Evolutionary conservation across 2,113 vertebrate species (phyloP).

Genomic region (Calcarius ornatus): DNA sequence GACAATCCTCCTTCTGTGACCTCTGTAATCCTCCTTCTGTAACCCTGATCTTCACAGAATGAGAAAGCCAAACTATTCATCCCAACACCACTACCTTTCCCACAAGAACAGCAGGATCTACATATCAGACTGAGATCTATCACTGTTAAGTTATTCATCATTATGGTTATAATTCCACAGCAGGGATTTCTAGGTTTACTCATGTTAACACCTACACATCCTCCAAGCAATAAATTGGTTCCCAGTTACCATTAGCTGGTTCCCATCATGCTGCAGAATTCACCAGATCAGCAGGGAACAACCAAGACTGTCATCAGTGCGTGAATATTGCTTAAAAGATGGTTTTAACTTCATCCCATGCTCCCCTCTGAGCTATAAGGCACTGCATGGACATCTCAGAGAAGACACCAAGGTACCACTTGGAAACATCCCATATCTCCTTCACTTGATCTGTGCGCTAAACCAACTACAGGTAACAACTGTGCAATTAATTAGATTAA

Average conservation of each 20-base stretch:
- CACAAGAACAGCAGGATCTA: neutral
- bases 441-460: neutral
- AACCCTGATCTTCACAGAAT: neutral
- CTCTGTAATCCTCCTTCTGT: neutral
- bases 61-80: neutral
- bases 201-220: neutral
- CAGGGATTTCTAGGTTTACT: slow-evolving; percentile 32
- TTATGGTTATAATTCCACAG: neutral
- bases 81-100: neutral
- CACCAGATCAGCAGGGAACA: neutral
- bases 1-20: neutral
- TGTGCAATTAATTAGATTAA: neutral
- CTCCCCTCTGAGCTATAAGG: neutral
- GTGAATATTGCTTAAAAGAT: neutral
- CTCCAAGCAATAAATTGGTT: neutral
- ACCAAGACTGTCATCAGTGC: neutral
- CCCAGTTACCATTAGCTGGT: neutral
- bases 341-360: neutral
- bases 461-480: slow-evolving; percentile 17
- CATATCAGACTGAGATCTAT: neutral
- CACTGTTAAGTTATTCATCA: neutral
- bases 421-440: neutral
- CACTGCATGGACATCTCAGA: neutral
- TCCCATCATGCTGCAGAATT: neutral
- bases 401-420: neutral